Percentiles rank a stretch among this genome's conserved stretches.
Evolutionary conservation across 2,113 vertebrate genomes (phyloP).

Genomic region (Romanogobio albipinnatus): DNA sequence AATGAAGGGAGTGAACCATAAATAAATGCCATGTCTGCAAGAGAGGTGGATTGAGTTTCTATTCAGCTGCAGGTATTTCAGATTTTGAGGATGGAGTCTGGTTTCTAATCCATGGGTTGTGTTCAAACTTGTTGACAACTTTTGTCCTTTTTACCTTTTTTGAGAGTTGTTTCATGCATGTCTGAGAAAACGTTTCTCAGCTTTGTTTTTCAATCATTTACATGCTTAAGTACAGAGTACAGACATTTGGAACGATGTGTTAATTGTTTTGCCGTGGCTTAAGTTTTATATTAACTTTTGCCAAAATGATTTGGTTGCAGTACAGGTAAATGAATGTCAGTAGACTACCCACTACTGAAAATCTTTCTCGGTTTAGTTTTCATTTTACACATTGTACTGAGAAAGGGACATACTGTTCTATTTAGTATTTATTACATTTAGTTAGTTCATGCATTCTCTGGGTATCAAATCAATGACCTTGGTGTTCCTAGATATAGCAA

Average conservation of each 20-base stretch:
- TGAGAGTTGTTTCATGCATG: too few species aligned
- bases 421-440: background rate
- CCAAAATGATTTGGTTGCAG: background rate
- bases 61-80: background rate
- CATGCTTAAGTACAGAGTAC: background rate
- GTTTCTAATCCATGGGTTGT: constrained; percentile 17
- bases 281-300: constrained; percentile 3
- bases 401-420: background rate
- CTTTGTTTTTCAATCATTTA: background rate
- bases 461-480: too few species aligned
- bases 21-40: background rate
- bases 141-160: background rate
- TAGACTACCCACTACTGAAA: background rate
- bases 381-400: background rate
- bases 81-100: background rate
- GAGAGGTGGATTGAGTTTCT: constrained; percentile 5
- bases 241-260: background rate
- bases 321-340: background rate
- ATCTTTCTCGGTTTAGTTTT: too few species aligned
- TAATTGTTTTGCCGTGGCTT: background rate
- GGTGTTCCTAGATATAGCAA: too few species aligned
- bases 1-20: background rate
- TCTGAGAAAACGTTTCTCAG: background rate
- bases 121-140: background rate
- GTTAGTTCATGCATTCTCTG: too few species aligned